phyloP scores from a whole-genome alignment of 2,797 vertebrate species.

The Lindbergichthys nudifrons region DNA sequence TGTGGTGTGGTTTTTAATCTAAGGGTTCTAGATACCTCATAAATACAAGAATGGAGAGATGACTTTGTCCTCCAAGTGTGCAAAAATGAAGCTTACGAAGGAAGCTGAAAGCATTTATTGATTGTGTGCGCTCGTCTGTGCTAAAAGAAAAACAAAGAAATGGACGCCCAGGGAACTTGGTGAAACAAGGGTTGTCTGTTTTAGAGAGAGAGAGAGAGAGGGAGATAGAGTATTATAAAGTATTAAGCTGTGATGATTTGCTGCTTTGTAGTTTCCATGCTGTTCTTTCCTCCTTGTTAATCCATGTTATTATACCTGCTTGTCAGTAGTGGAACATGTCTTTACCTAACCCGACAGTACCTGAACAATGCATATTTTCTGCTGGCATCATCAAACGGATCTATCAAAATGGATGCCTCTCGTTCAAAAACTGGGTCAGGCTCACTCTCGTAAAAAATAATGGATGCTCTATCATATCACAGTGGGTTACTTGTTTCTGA shows the following conservation, averaged over 20 bases:
- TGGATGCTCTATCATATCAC: background rate
- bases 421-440: slow-evolving; percentile 41
- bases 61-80: slow-evolving; percentile 23
- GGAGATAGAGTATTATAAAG: background rate
- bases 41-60: slow-evolving; percentile 19
- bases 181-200: slow-evolving; percentile 2
- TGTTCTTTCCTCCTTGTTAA: slow-evolving; percentile 15
- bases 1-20: background rate
- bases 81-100: slow-evolving; percentile 29
- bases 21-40: background rate
- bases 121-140: slow-evolving; percentile 21
- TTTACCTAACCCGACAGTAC: slow-evolving; percentile 33
- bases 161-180: slow-evolving; percentile 15
- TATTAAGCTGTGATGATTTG: slow-evolving; percentile 20
- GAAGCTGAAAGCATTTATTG: slow-evolving; percentile 45
- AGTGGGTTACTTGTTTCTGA: slow-evolving; percentile 10
- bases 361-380: slow-evolving; percentile 33
- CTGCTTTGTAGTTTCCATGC: slow-evolving; percentile 28
- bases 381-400: slow-evolving; percentile 31
- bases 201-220: background rate
- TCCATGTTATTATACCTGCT: slow-evolving; percentile 21
- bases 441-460: slow-evolving; percentile 3
- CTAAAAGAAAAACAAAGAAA: slow-evolving; percentile 16
- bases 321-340: background rate
- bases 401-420: slow-evolving; percentile 20